Conservation (phyloP, 2,113 vertebrate genomes). For the Etheostoma cragini region DNA sequence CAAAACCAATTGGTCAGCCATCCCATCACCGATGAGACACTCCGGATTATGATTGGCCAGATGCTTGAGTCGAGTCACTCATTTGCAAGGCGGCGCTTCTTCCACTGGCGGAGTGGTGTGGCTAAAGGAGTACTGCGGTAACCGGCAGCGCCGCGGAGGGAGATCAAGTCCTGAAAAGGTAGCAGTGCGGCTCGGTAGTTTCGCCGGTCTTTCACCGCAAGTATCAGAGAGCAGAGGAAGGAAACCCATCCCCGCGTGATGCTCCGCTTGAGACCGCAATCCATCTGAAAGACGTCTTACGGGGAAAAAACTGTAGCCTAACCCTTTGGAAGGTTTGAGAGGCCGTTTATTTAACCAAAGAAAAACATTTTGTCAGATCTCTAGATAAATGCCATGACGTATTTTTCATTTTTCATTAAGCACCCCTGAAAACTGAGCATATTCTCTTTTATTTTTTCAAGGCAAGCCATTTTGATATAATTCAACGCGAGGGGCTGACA, state of each 20-base stretch:
- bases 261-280: constrained; percentile 82
- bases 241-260: constrained; percentile 77
- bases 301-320: constrained; percentile 41
- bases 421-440: constrained; percentile 39
- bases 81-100: constrained; percentile 72
- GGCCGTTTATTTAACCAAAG: constrained; percentile 36
- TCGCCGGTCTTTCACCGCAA: constrained; percentile 80
- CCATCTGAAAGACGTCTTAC: constrained; percentile 74
- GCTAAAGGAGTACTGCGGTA: constrained; percentile 78
- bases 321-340: constrained; percentile 64
- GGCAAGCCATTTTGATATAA: constrained; percentile 69
- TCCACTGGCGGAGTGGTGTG: constrained; percentile 77
- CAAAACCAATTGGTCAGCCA: constrained; percentile 60
- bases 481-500: constrained; percentile 76
- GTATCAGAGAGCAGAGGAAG: constrained; percentile 75
- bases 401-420: constrained; percentile 37
- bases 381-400: constrained; percentile 33
- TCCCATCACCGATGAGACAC: constrained; percentile 45
- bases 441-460: constrained; percentile 67
- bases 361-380: constrained; percentile 4
- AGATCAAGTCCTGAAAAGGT: constrained; percentile 59
- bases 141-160: constrained; percentile 75
- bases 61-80: constrained; percentile 24
- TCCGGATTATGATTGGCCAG: constrained; percentile 69
- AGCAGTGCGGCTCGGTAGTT: constrained; percentile 73